These are phyloP conservation scores for Piezodorus guildinii DNA, from an alignment of 1,140 invertebrate genomes.

Conservation along the genomic window DNA sequence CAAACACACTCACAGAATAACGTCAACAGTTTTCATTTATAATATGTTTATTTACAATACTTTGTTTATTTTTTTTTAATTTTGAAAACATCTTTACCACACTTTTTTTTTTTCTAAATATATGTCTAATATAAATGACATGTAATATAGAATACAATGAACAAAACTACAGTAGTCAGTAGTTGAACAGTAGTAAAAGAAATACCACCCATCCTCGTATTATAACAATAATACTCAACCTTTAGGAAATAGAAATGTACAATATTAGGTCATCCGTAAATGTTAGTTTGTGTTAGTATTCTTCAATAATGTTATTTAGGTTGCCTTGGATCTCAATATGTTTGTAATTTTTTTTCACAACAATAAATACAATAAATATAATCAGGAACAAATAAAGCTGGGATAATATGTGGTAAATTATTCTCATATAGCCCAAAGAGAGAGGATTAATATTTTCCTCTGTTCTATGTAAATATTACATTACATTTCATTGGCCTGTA, in stretches of 20 bases:
- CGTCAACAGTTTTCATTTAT: background rate
- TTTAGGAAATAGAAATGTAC: constrained; percentile 15
- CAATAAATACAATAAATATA: too few species aligned
- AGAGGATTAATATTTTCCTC: background rate
- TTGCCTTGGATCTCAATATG: constrained; percentile 1
- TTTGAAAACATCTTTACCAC: background rate
- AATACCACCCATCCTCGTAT: constrained; percentile 17
- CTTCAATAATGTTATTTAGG: constrained; percentile 11
- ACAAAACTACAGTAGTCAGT: constrained; percentile 14
- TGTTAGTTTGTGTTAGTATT: constrained; percentile 19
- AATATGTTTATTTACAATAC: background rate
- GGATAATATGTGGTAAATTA: too few species aligned
- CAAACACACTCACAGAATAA: constrained; percentile 8
- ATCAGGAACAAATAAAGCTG: too few species aligned
- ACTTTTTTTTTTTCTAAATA: background rate
- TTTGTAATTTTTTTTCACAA: too few species aligned
- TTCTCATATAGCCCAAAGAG: background rate
- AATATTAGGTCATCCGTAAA: constrained; percentile 18
- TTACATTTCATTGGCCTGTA: constrained; percentile 4
- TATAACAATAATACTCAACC: constrained; percentile 4
- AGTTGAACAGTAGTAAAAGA: constrained; percentile 13
- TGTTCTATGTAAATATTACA: constrained; percentile 10
- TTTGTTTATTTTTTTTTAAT: background rate
- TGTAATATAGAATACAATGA: constrained; percentile 16
- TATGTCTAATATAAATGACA: constrained; percentile 2